Conservation (phyloP, 2,113 vertebrate species). For the Pomatostomus ruficeps region DNA sequence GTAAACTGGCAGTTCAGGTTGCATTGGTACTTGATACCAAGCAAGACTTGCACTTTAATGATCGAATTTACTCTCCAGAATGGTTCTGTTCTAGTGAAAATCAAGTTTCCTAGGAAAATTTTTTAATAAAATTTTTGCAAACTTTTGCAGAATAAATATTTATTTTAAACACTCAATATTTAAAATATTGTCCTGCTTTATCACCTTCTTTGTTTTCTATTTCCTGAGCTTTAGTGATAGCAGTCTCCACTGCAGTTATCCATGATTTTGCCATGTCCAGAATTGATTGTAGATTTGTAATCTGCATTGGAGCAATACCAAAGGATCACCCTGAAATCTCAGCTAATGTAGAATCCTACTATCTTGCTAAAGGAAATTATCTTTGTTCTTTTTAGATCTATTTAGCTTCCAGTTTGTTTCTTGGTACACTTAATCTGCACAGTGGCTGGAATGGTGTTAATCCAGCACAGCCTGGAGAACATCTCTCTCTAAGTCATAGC, state of each 20-base stretch:
- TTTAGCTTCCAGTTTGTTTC: background rate
- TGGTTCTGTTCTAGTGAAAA: background rate
- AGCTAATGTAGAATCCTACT: background rate
- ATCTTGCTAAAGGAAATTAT: background rate
- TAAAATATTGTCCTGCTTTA: background rate
- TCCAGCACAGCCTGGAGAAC: background rate
- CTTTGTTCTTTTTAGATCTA: background rate
- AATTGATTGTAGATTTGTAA: background rate
- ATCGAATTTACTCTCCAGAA: background rate
- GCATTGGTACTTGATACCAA: background rate
- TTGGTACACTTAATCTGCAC: background rate
- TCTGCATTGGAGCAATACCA: background rate
- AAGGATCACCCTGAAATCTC: background rate
- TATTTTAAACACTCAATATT: background rate
- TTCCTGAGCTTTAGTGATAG: background rate
- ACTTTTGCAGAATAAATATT: background rate
- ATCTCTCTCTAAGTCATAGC: background rate
- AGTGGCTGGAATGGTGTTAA: background rate
- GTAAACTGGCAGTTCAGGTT: background rate
- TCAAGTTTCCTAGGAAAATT: background rate
- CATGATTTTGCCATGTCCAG: background rate
- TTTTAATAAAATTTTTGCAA: background rate
- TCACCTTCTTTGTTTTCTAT: background rate
- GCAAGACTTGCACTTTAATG: background rate
- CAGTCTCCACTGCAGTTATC: background rate